Evolutionary conservation across 2,888 invertebrate species (phyloP).

Genomic region (Pterostichus madidus): DNA sequence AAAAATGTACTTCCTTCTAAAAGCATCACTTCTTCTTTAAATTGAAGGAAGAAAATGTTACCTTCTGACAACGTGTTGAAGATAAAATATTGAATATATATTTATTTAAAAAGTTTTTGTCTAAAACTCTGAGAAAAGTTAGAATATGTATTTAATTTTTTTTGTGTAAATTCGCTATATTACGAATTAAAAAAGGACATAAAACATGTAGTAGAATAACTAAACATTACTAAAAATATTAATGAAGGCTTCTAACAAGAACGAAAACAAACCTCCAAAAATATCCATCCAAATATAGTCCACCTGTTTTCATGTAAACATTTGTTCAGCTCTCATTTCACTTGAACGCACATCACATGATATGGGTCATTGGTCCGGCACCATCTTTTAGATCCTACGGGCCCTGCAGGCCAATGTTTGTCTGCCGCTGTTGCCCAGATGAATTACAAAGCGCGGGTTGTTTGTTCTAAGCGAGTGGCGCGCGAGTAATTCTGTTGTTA

Average conservation of each 20-base stretch:
- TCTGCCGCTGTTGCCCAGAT: neutral
- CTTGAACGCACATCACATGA: neutral
- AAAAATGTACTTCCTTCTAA: too few relatives aligned
- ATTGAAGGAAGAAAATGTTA: too few relatives aligned
- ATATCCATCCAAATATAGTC: slow-evolving; percentile 1
- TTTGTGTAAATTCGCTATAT: too few relatives aligned
- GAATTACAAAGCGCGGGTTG: neutral
- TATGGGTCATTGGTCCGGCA: neutral
- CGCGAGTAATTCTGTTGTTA: neutral
- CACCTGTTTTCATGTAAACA: slow-evolving; percentile 18
- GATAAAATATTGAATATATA: too few relatives aligned
- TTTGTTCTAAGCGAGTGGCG: neutral
- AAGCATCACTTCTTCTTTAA: too few relatives aligned
- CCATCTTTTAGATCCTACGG: neutral
- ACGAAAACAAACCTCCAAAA: neutral
- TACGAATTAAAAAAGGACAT: too few relatives aligned
- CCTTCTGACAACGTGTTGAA: too few relatives aligned
- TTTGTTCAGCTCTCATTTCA: neutral
- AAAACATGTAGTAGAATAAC: too few relatives aligned
- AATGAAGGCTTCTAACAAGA: neutral
- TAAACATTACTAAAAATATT: too few relatives aligned
- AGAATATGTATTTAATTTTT: too few relatives aligned
- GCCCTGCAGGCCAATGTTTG: neutral
- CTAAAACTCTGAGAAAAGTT: too few relatives aligned
- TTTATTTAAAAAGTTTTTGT: too few relatives aligned